These are phyloP conservation scores for Onychorhynchus coronatus DNA, from an alignment of 2,113 vertebrate genomes.

Conservation along the genomic window DNA sequence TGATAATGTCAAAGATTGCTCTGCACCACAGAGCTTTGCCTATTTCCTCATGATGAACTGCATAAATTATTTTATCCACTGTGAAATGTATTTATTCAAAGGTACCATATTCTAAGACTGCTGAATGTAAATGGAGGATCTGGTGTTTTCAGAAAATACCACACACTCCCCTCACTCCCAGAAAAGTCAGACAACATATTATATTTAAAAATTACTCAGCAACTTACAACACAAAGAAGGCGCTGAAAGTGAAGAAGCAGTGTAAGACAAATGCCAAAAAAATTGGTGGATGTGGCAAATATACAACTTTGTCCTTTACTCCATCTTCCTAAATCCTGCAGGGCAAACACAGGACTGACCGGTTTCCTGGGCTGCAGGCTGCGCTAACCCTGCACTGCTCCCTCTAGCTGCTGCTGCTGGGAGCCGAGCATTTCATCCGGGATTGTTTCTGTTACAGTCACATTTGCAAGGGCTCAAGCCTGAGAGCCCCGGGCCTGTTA, in stretches of 20 bases:
- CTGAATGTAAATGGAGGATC: background rate
- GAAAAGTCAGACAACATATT: background rate
- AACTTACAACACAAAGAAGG: background rate
- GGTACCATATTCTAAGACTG: background rate
- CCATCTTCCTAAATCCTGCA: background rate
- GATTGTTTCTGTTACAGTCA: background rate
- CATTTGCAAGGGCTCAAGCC: background rate
- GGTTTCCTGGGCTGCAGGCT: background rate
- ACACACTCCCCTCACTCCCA: fast-evolving
- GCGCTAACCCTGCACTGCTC: background rate
- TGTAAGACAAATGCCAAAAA: background rate
- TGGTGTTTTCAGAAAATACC: background rate
- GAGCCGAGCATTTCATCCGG: background rate
- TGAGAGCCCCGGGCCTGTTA: background rate
- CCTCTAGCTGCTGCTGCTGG: background rate
- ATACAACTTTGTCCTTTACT: fast-evolving
- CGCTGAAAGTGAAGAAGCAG: background rate
- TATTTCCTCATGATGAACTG: background rate
- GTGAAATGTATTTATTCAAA: background rate
- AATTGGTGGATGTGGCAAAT: background rate
- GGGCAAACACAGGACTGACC: background rate
- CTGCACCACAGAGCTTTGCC: background rate
- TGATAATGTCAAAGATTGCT: background rate
- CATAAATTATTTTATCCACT: background rate
- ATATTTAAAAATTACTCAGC: background rate